Evolutionary conservation across 2,113 vertebrate genomes (phyloP).

Genomic region (Rhinolophus ferrumequinum): DNA sequence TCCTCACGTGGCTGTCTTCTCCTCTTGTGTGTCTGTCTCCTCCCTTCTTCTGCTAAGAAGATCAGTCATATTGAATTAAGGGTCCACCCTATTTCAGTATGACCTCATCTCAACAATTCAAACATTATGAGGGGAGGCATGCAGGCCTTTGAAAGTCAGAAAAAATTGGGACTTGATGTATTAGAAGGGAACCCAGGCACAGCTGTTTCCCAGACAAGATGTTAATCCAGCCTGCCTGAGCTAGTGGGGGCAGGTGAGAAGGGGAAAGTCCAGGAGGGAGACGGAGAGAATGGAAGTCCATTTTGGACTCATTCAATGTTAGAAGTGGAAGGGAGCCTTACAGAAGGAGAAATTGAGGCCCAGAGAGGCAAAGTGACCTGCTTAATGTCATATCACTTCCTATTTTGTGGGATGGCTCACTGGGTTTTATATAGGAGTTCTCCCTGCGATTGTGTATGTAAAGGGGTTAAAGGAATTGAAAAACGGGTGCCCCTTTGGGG

Average conservation of each 20-base stretch:
- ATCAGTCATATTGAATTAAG: neutral
- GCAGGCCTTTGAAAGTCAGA: neutral
- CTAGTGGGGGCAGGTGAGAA: too few species aligned
- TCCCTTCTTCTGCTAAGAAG: neutral
- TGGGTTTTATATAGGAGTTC: neutral
- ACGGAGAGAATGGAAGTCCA: neutral
- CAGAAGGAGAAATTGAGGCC: neutral
- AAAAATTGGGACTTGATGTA: neutral
- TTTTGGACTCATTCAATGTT: neutral
- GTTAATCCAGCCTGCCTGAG: neutral
- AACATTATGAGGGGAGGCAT: neutral
- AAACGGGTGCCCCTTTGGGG: too few species aligned
- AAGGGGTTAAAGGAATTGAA: neutral
- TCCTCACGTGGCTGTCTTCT: neutral
- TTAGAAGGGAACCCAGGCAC: neutral
- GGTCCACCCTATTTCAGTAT: neutral
- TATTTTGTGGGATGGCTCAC: neutral
- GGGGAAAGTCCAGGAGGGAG: neutral
- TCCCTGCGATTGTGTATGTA: neutral
- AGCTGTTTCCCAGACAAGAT: neutral
- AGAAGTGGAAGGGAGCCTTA: neutral
- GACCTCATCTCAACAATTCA: neutral
- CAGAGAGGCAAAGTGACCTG: neutral
- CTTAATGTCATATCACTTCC: neutral
- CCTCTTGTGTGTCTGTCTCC: neutral